Base-by-base conservation (phyloP, 2,888 invertebrate genomes). In the Halocaridina rubra region DNA sequence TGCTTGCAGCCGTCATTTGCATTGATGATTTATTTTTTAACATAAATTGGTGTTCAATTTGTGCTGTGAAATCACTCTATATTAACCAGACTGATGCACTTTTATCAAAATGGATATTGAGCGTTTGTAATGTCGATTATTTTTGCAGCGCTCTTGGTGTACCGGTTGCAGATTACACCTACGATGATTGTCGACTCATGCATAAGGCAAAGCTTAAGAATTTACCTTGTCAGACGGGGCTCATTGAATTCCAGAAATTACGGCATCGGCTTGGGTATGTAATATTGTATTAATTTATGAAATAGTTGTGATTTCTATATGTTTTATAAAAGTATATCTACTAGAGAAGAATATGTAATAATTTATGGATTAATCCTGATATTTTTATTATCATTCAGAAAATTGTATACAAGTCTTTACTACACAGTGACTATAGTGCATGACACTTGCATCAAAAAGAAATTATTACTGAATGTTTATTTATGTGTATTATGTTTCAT, bases 91-190 rank as follows among this genome's bases (percentile, higher is more conserved):
- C n/a, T n/a, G n/a, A n/a, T n/a, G n/a, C n/a, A n/a, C n/a, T n/a
- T n/a, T n/a, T n/a, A n/a, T n/a, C n/a, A n/a, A n/a, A n/a, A n/a
- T n/a, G n/a, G n/a, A n/a, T n/a, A n/a, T n/a, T n/a, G n/a, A n/a
- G n/a, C n/a, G n/a, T n/a, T n/a, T n/a, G n/a, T n/a, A n/a, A n/a
- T n/a, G n/a, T 39, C 74, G n/a, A 32, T 53, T 10, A 0, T 74
- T 46, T 69, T 71, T 67, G 7, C 82, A 88, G 88, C 97, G 95
- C 96, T 1, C 92, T 98, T 19, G 94, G 95, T 1, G 93, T 98
- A 59, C 97, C 98, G 3, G 95, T 96, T 0, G 93, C 96, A 64
- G 97, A 98, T 91, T 97, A 97, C 91, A 96, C 97, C 0, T 98
- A 96, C 91, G 97, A 97, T 90, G 98, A 98, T 91, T 97, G 97